Base-by-base conservation (phyloP, 1,140 invertebrate species). In the Cherax destructor region DNA sequence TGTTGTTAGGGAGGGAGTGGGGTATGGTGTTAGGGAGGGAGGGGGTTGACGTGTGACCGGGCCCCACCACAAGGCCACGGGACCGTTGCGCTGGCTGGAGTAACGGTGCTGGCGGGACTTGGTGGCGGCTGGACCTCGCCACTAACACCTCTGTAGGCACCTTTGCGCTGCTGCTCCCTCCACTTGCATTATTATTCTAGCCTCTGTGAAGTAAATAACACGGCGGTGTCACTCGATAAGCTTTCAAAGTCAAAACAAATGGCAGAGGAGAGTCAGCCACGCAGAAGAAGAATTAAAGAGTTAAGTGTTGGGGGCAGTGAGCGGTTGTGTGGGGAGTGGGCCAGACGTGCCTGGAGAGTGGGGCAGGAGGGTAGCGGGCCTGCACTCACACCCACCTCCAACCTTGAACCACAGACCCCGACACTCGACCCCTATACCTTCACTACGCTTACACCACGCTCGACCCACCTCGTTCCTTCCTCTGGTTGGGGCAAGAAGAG, bases 401-500 rank as follows among this genome's bases (percentile, higher is more conserved):
- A 83, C 81, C 81, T 83, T 72, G 81, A 83, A 83, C 81, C 81
- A 83, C 80, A 83, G 81, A 69, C 24, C 81, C 59, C 81, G 81
- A 30, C 81, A 49, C 81, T 83, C 61, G 81, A 83, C 81, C 81
- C 80, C 50, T 61, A 56, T 56, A 83, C 80, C 80, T 83, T 83
- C 81, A 69, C 59, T 83, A 83, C 81, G 59, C 59, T 69, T 83
- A 83, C 81, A 69, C 81, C 81, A 69, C 81, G 59, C 18, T 61
- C 80, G 52, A 13, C 61, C 56, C 80, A 41, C 50, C 80, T 69
- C 61, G 24, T n/a, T 83, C 59, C 24, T 69, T n/a, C 24, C 69
- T 24, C 81, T 41, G n/a, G 18, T 83, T 83, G 65, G 5, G 65
- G 65, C 30, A 41, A 41, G 30, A 41, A 41, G 30, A 41, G 30